phyloP scores from a whole-genome alignment of 2,113 vertebrate species.

The Scomber japonicus region DNA sequence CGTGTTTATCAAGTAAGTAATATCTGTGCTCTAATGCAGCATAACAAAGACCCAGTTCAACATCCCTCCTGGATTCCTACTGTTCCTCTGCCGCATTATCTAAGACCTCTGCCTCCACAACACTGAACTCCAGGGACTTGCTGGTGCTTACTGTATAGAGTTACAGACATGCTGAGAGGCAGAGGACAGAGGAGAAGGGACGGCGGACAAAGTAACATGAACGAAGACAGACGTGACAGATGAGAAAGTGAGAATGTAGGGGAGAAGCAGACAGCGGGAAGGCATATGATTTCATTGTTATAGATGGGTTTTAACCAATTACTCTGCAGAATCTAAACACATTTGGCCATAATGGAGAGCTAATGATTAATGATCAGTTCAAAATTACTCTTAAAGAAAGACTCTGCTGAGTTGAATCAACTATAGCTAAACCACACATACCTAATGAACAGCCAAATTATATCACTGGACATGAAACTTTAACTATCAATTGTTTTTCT shows the following conservation, averaged over 20 bases:
- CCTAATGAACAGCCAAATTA: constrained; percentile 9
- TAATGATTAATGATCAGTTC: not conserved
- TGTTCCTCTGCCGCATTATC: constrained; percentile 35
- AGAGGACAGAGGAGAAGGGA: constrained; percentile 12
- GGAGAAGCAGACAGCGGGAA: not conserved
- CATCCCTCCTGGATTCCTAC: constrained; percentile 28
- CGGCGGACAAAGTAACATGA: not conserved
- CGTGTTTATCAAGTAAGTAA: constrained; percentile 36
- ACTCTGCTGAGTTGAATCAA: constrained; percentile 6
- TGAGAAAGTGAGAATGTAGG: not conserved
- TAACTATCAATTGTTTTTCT: not conserved
- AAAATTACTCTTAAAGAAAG: not conserved
- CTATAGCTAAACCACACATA: not conserved
- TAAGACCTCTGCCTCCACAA: constrained; percentile 65
- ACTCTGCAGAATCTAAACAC: not conserved
- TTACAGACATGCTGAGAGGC: constrained; percentile 44
- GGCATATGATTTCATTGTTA: not conserved
- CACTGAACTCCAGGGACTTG: constrained; percentile 16
- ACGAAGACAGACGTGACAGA: not conserved
- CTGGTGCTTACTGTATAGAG: constrained; percentile 49
- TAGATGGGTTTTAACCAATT: not conserved
- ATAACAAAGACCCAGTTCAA: constrained; percentile 27
- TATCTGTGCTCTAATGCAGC: constrained; percentile 19
- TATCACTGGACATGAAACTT: constrained; percentile 7
- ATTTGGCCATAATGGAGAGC: not conserved